Base-by-base conservation (phyloP, 2,113 vertebrate species). In the Brachirus orientalis region DNA sequence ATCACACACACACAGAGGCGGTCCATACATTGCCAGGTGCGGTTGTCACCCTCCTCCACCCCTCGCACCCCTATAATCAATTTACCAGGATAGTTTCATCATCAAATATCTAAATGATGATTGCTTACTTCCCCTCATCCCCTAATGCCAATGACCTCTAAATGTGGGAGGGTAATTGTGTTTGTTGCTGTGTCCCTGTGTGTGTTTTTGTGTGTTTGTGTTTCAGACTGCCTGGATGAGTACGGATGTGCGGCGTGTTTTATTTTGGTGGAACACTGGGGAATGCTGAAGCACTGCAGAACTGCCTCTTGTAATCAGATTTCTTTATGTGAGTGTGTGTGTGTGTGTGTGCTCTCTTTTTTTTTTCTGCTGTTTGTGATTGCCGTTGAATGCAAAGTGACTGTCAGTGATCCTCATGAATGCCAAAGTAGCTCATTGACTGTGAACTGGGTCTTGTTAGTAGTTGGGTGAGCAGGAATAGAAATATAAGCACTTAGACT, bases 31-130 rank as follows among this genome's bases (percentile, higher is more conserved):
- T 56, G 66, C 84, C 90, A 94, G 86, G 88, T 91, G 88, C 82
- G 88, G 62, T 52, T 80, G 82, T 83, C 81, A 87, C 86, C 82
- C 82, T 85, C 57, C 66, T 79, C 72, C 86, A 88, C 84, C 83
- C 86, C 46, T 41, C 40, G 83, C 83, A 84, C 86, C 82, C 89
- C 86, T 86, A 90, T 88, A 92, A 93, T 93, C 90, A 91, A 93
- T 93, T 93, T 91, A 93, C 90, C 88, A 89, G 89, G 81, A 91
- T 79, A 88, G 88, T 91, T 91, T 91, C 91, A 92, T 91, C 90
- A 90, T 92, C 89, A 91, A 91, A 93, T 90, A 90, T 92, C 91
- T 83, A 93, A 91, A 94, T 91, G 87, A 92, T 92, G 90, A 89
- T 89, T 90, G 87, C 87, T 92, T 89, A 91, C 88, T 92, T 91